Evolutionary conservation across 2,113 vertebrate genomes (phyloP), one percentile per base, ranked within the genome.

Genomic region (Vulpes lagopus): DNA sequence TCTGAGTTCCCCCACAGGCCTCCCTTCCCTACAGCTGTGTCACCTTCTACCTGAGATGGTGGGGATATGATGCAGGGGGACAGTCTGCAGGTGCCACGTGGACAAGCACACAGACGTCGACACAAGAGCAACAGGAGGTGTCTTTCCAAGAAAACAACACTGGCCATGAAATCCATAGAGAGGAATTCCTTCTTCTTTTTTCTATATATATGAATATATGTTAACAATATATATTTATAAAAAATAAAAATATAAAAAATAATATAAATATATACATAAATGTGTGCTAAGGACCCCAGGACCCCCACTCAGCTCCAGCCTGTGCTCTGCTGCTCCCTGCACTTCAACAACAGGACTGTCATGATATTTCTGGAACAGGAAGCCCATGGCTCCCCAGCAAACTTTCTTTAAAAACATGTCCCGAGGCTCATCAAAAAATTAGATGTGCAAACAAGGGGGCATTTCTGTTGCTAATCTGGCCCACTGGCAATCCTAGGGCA

Each of bases 11-110:
- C 95, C 78, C 86, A 87, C 62, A 84, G 94, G 69, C 96, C 94
- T 96, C 96, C 96, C 79, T 67, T 69, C 80, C 97, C 97, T 97
- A 71, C 69, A 96, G 94, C 90, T 62, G 90, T 94, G 97, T 25
- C 94, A 86, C 97, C 90, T 98, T 98, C 98, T 99, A 98, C 99
- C 99, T 99, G 99, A 99, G 98, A 98, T 96, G 97, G 94, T 94
- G 95, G 95, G 97, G 98, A 97, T 43, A 97, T 79, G 97, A 98
- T 1, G 1, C 98, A 98, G 97, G 62, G 22, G 85, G 98, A 92
- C 89, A 95, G 96, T 93, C 91, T 81, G 95, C 86, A 96, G 97
- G 92, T 84, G 97, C 96, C 95, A 64, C 49, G 97, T 78, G 95
- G 96, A 97, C 6, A 5, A 94, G 96, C 98, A 98, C 95, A 94